A percentile compares a stretch with the other conserved stretches of the same genome.
These are phyloP conservation scores for Heliornis fulica DNA, from an alignment of 2,113 vertebrate species.

Conservation along the genomic window DNA sequence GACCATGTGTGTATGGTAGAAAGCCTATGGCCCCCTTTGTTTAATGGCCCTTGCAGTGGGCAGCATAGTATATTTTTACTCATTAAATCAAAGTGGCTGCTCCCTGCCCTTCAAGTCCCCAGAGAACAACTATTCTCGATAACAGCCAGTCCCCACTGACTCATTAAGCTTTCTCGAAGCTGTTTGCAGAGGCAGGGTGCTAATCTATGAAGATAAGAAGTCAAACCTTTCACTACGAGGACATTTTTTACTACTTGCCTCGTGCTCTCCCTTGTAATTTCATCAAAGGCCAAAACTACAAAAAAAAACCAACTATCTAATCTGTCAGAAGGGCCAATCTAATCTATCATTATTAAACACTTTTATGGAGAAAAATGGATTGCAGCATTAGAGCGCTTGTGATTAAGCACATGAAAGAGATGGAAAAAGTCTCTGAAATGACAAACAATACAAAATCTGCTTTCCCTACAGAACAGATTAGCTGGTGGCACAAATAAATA, in stretches of 20 bases:
- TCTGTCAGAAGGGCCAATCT: conserved; percentile 66
- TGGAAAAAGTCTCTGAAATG: conserved; percentile 44
- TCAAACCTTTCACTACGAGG: conserved; percentile 36
- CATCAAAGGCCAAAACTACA: conserved; percentile 62
- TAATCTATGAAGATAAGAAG: conserved; percentile 68
- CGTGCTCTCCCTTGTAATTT: conserved; percentile 53
- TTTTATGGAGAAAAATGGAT: conserved; percentile 64
- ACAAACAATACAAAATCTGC: conserved; percentile 57
- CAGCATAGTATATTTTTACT: conserved; percentile 7
- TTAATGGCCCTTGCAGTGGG: background rate
- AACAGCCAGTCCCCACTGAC: conserved; percentile 7
- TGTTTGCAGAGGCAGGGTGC: conserved; percentile 46
- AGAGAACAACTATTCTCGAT: background rate
- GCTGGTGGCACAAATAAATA: conserved; percentile 49
- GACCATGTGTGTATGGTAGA: background rate
- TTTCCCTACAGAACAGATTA: conserved; percentile 55
- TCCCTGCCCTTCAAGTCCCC: conserved; percentile 20
- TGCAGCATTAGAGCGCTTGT: conserved; percentile 49
- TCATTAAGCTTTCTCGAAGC: conserved; percentile 46
- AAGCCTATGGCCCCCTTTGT: background rate
- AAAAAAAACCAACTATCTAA: conserved; percentile 70
- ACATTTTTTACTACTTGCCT: conserved; percentile 38
- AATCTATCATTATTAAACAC: conserved; percentile 63
- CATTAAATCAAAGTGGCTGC: conserved; percentile 29
- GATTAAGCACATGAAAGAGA: conserved; percentile 57